Evolutionary conservation across 2,888 invertebrate species (phyloP), one percentile per base, ranked within the genome.

Genomic region (Andrena haemorrhoa): DNA sequence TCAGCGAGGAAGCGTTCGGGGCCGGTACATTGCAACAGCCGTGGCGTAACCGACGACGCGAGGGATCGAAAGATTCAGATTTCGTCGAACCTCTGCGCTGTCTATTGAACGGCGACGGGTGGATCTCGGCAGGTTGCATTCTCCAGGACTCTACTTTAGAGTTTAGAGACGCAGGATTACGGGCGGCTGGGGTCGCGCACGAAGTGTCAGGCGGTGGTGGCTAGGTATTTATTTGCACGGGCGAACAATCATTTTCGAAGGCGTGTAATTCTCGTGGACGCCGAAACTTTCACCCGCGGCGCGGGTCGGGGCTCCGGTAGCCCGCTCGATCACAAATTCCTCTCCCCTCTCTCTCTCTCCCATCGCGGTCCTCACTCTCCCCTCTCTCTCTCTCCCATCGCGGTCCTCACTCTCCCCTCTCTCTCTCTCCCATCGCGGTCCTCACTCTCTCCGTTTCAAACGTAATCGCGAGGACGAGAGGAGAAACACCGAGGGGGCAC

Each of bases 201-300:
- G 20, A 4, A 23, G 56, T 20, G 35, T 12, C 6, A 64, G 33
- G 1, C 23, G 23, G 8, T 10, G 33, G 33, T 23, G 71, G 51
- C 53, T 23, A 64, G 16, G 63, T 47, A 31, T 35, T 69, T 47
- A 31, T 35, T 69, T 61, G 60, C 73, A 60, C 63, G 29, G 64
- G 4, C 47, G 60, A 64, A 66, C 49, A 61, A 78, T 78, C 29
- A 78, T 78, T 75, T 41, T 78, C 63, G 70, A 26, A 41, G 53
- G 35, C 33, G 63, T 56, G 68, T 76, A 79, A 79, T 82, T 79
- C 74, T 20, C 33, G 29, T 66, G 51, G 56, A 61, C 23, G 66
- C 66, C 81, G 77, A 84, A 79, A 83, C 79, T 83, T 83, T 83
- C 84, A 75, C 84, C 51, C 51, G 60, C 23, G 41, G 70, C 16